These are phyloP conservation scores for Drosophila dives DNA, from an alignment of 2,888 invertebrate genomes.

Conservation along the genomic window DNA sequence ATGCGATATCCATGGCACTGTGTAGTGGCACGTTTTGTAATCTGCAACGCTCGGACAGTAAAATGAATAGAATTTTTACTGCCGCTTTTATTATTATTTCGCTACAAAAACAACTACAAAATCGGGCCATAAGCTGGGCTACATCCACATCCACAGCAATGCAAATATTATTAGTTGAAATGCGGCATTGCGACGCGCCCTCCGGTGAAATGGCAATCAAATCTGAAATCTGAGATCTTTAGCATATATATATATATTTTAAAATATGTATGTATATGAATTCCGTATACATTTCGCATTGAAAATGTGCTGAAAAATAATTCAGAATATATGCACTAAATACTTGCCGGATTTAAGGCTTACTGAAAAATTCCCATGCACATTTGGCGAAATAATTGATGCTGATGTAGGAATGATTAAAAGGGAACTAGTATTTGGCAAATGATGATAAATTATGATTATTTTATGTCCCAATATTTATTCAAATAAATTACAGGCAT, in stretches of 20 bases:
- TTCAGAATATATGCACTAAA: conserved; percentile 3
- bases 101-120: conserved; percentile 42
- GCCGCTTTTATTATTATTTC: conserved; percentile 72
- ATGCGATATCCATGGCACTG: conserved; percentile 45
- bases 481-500: background rate
- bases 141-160: conserved; percentile 31
- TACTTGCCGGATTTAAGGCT: background rate
- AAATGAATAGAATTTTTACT: conserved; percentile 82
- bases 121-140: conserved; percentile 33
- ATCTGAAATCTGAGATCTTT: conserved; percentile 69
- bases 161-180: conserved; percentile 74
- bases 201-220: conserved; percentile 58
- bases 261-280: background rate
- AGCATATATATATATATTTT: conserved; percentile 37
- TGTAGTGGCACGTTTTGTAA: conserved; percentile 72
- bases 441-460: background rate
- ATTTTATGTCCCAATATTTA: background rate
- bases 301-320: background rate
- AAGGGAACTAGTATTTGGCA: background rate
- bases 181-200: conserved; percentile 29
- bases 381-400: background rate
- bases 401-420: background rate
- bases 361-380: background rate
- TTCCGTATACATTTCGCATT: conserved; percentile 11
- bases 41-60: conserved; percentile 77